Evolutionary conservation across 2,797 vertebrate genomes (phyloP).

Genomic region (Sebastes kiyomatsui): DNA sequence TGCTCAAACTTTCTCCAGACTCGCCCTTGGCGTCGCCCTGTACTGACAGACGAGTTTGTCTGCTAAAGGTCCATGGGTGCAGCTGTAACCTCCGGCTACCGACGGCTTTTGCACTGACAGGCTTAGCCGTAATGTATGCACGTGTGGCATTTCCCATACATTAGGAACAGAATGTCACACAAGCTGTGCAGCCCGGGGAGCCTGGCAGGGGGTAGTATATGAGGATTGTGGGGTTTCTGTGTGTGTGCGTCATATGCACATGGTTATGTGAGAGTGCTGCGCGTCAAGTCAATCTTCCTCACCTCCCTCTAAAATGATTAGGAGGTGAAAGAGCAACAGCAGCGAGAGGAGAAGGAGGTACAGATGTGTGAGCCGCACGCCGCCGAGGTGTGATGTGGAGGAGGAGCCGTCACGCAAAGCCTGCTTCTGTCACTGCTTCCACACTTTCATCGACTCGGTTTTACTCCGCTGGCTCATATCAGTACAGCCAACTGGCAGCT

Average conservation of each 20-base stretch:
- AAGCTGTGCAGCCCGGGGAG: constrained; percentile 51
- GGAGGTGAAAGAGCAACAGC: constrained; percentile 44
- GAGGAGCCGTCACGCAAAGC: constrained; percentile 25
- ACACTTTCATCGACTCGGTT: neutral
- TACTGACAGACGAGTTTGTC: constrained; percentile 9
- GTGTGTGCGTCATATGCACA: neutral
- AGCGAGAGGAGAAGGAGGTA: constrained; percentile 23
- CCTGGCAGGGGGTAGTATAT: constrained; percentile 13
- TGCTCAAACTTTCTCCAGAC: neutral
- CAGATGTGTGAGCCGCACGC: constrained; percentile 25
- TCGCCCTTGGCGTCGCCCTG: neutral
- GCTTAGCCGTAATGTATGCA: constrained; percentile 51
- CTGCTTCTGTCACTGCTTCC: constrained; percentile 22
- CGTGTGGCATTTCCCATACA: constrained; percentile 65
- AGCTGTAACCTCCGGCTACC: constrained; percentile 46
- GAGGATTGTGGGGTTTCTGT: constrained; percentile 8
- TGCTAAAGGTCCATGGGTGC: constrained; percentile 46
- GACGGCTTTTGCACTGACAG: constrained; percentile 30
- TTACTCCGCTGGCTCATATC: neutral
- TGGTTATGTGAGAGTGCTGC: neutral
- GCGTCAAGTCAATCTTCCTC: neutral
- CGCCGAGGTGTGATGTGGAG: constrained; percentile 28
- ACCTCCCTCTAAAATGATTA: constrained; percentile 23
- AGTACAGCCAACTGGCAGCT: neutral
- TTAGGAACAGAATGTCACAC: constrained; percentile 60